These are phyloP conservation scores for Aulostomus chinensis DNA, from an alignment of 2,797 vertebrate species.

Conservation along the genomic window DNA sequence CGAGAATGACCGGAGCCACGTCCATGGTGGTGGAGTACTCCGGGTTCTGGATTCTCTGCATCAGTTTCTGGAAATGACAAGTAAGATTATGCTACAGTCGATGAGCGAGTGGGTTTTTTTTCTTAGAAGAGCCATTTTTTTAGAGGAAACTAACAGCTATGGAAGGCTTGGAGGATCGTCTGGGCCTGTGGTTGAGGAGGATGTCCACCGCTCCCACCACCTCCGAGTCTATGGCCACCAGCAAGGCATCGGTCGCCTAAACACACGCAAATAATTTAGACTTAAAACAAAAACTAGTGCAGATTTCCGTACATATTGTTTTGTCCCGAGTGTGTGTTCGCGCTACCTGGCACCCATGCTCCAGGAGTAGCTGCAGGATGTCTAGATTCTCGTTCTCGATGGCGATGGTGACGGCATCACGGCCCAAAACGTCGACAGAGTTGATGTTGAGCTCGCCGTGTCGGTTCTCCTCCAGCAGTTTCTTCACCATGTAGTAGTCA, in stretches of 20 bases:
- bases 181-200: constrained; percentile 94
- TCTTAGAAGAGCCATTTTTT: background rate
- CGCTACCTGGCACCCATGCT: constrained; percentile 94
- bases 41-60: constrained; percentile 97
- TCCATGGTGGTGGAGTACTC: constrained; percentile 99
- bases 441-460: constrained; percentile 96
- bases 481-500: constrained; percentile 99
- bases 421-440: constrained; percentile 94
- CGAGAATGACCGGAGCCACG: constrained; percentile 97
- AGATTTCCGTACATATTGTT: no score
- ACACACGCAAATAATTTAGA: constrained; percentile 26
- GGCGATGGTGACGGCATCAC: constrained; percentile 93
- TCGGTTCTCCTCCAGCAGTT: constrained; percentile 93
- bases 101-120: background rate
- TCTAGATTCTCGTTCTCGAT: constrained; percentile 98
- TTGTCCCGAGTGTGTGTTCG: background rate
- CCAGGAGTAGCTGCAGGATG: constrained; percentile 94
- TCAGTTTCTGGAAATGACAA: constrained; percentile 86
- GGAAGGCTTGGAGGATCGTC: constrained; percentile 93
- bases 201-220: constrained; percentile 99
- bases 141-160: constrained; percentile 87
- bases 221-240: constrained; percentile 97
- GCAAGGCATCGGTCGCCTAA: constrained; percentile 91
- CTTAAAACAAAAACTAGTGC: background rate
- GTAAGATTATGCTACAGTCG: background rate